phyloP scores from a whole-genome alignment of 2,797 vertebrate genomes.

The Perdix hodgsoniae region DNA sequence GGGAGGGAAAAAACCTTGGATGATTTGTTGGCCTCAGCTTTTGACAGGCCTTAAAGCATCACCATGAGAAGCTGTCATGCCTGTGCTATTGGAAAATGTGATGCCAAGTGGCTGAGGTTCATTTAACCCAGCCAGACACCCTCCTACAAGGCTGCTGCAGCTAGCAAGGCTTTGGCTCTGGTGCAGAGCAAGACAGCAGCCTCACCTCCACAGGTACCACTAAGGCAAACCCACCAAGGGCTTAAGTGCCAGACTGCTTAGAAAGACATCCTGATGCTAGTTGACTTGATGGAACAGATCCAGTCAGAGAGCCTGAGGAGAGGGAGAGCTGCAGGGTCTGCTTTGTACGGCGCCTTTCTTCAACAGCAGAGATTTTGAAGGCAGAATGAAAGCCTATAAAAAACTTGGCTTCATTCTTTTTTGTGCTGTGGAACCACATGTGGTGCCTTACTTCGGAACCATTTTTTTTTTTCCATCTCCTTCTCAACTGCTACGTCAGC shows the following conservation, averaged over 20 bases:
- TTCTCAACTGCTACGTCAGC: not conserved
- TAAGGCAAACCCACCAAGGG: not conserved
- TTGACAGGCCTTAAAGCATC: not conserved
- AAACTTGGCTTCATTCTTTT: not conserved
- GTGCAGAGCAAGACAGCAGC: not conserved
- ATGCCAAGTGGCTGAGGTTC: not conserved
- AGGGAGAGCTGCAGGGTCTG: not conserved
- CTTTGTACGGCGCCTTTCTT: not conserved
- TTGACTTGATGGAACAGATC: not conserved
- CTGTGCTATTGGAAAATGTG: rapidly evolving
- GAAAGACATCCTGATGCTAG: not conserved
- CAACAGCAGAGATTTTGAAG: not conserved
- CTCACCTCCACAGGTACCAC: not conserved
- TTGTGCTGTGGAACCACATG: not conserved
- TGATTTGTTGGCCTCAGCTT: not conserved
- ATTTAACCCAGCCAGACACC: not conserved
- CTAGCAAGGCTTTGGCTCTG: not conserved
- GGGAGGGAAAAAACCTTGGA: not conserved
- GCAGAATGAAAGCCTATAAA: not conserved
- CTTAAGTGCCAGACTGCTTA: not conserved
- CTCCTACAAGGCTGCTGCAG: rapidly evolving
- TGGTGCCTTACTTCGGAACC: not conserved
- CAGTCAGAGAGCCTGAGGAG: not conserved
- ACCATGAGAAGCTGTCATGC: not conserved
- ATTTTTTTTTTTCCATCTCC: not conserved